phyloP scores from a whole-genome alignment of 2,888 invertebrate genomes.

The Spodoptera exigua region DNA sequence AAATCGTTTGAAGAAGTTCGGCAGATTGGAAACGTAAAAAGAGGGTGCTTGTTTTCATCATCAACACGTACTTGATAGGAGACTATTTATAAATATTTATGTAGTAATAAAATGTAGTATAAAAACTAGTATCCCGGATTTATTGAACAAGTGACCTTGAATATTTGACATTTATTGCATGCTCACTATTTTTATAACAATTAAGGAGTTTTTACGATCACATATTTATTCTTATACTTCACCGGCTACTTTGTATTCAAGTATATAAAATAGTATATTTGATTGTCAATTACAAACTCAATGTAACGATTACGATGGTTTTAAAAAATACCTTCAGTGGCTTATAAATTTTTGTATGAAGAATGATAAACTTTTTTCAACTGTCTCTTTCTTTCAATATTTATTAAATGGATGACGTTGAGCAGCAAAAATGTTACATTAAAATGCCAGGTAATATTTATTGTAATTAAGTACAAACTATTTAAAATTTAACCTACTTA shows the following conservation, averaged over 20 bases:
- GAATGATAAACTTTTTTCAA: no score
- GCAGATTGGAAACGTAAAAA: no score
- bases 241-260: slow-evolving; percentile 49
- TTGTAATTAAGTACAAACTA: no score
- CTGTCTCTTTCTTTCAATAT: no score
- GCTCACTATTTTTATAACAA: slow-evolving; percentile 57
- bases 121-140: slow-evolving; percentile 48
- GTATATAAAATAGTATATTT: slow-evolving; percentile 27
- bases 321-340: slow-evolving; percentile 10
- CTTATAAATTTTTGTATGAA: no score
- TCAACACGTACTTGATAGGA: slow-evolving; percentile 16
- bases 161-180: slow-evolving; percentile 58
- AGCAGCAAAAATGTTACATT: no score
- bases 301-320: slow-evolving; percentile 8
- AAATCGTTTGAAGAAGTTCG: no score
- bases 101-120: slow-evolving; percentile 51
- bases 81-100: slow-evolving; percentile 36
- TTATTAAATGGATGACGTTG: no score
- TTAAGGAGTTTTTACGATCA: slow-evolving; percentile 48
- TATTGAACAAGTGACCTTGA: slow-evolving; percentile 43
- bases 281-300: slow-evolving; percentile 37
- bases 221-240: slow-evolving; percentile 34
- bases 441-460: no score
- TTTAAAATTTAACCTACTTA: no score
- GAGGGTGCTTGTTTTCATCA: background rate